Evolutionary conservation across 2,797 vertebrate genomes (phyloP), one percentile per base, ranked within the genome.

Genomic region (Nannoperca australis): DNA sequence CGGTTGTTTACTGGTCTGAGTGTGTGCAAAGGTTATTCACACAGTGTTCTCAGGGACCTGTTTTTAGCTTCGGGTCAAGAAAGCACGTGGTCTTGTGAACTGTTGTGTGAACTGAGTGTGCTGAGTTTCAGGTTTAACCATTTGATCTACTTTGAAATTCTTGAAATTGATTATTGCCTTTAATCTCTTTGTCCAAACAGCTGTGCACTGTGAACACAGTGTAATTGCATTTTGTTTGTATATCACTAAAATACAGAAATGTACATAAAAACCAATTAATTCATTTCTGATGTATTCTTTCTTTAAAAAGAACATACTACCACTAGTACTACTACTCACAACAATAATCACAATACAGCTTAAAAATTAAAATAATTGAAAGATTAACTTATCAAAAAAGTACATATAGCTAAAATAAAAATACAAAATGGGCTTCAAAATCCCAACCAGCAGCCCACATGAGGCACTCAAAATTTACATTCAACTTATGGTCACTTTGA

Each of bases 1-100:
- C 20, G 76, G 68, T 81, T 94, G 93, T 95, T 95, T 94, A 94
- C 88, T 65, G 50, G 73, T 69, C 79, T 36, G 58, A 62, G 73
- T 64, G 66, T 65, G 76, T 60, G 36, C 38, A 90, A 87, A 93
- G 89, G 91, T 89, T 81, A 77, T 45, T 91, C 80, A 89, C 56
- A 54, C 63, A 44, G 27, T 70, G 82, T 85, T 75, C 86, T 36
- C 15, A 73, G 36, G 65, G 82, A 82, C 71, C 86, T 80, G 78
- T 89, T 90, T 93, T 73, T 78, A 85, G 82, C 70, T 11, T 30
- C 42, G 20, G 42, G n/a, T 10, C 14, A 56, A 36, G 78, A 80
- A 50, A 73, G 67, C 74, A 76, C 50, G 24, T 70, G 62, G 47
- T 66, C 20, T 56, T 55, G 49, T 22, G 8, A 49, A 27, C 22